These are phyloP conservation scores for Thera britannica DNA, from an alignment of 2,888 invertebrate species.

Conservation along the genomic window DNA sequence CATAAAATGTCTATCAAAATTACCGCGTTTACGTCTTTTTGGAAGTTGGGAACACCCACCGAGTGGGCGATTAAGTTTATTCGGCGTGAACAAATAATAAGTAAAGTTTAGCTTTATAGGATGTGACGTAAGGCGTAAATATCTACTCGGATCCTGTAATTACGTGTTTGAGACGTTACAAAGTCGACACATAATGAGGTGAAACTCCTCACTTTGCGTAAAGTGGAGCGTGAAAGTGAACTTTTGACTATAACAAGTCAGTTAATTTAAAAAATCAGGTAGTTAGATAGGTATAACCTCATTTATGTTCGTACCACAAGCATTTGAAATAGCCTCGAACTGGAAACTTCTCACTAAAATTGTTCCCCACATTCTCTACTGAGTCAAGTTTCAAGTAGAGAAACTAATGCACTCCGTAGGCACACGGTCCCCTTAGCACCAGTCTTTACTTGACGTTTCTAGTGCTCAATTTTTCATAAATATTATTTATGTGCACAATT, in stretches of 20 bases:
- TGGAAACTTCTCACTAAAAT: constrained; percentile 13
- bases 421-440: background rate
- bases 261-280: background rate
- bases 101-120: constrained; percentile 12
- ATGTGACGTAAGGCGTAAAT: constrained; percentile 16
- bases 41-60: constrained; percentile 8
- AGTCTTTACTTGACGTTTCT: background rate
- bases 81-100: constrained; percentile 19
- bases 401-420: constrained; percentile 13
- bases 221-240: background rate
- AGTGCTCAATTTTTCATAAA: no score
- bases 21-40: constrained; percentile 19
- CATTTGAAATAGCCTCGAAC: constrained; percentile 8
- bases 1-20: constrained; percentile 26
- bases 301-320: background rate
- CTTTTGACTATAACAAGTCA: background rate
- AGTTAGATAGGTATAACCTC: background rate
- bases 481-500: no score
- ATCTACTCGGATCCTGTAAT: constrained; percentile 12
- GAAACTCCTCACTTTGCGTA: background rate
- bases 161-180: constrained; percentile 5
- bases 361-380: constrained; percentile 2
- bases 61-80: constrained; percentile 5
- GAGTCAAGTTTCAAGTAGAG: constrained; percentile 17
- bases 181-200: constrained; percentile 7